Evolutionary conservation across 2,888 invertebrate genomes (phyloP), one percentile per base, ranked within the genome.

Genomic region (Byasa hedistus): DNA sequence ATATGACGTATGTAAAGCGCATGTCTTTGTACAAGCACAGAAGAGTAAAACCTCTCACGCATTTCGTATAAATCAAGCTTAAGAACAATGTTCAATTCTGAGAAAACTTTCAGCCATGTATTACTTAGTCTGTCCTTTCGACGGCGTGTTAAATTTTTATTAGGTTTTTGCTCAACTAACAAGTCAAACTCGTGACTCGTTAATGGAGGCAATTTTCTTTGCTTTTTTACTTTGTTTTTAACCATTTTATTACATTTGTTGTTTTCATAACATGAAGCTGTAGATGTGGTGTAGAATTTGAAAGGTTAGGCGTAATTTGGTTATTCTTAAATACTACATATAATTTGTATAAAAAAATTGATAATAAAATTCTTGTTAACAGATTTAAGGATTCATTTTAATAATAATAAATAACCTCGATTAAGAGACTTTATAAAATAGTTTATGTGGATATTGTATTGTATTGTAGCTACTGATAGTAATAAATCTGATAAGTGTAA

Each of bases 11-110:
- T 48, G 65, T 54, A 61, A 27, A 57, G 65, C 32, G 27, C 27
- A 55, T 27, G n/a, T 56, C 36, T 4, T 61, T 48, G 36, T 32
- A 32, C 21, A 65, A 61, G 51, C 51, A n/a, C 62, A 57, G 39
- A 62, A 55, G n/a, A 48, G 51, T 63, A 0, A 15, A 62, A 48
- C n/a, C 66, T 67, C 67, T 60, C 67, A 67, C 63, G 63, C 57
- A 67, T 44, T 64, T 56, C 59, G 59, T 64, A 67, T 63, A 64
- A 64, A 44, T 63, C 36, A 44, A 27, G 60, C n/a, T 56, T 44
- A 60, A 60, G 59, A 66, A 67, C 67, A 67, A 66, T 66, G 62
- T 59, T 66, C 58, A 66, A 67, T 67, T 64, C 63, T 67, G 67
- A 67, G 67, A 67, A 67, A 63, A 67, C 63, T 67, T 64, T 67